These are phyloP conservation scores for Empis livida DNA, from an alignment of 2,888 invertebrate genomes.

Conservation along the genomic window DNA sequence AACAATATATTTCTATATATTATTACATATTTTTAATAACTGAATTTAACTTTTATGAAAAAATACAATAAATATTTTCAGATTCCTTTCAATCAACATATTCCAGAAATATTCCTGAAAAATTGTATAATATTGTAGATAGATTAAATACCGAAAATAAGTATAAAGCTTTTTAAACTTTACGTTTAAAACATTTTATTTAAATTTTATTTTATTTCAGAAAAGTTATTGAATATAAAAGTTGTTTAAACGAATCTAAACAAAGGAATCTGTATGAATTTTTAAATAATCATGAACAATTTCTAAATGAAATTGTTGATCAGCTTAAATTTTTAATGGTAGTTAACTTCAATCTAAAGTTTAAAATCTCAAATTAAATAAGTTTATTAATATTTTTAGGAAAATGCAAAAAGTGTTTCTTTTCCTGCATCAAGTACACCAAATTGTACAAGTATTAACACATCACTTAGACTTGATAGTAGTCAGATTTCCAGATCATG, in stretches of 20 bases:
- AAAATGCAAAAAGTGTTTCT: slow-evolving; percentile 9
- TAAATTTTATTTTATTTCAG: not conserved
- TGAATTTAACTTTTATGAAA: too few relatives aligned
- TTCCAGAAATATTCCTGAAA: not conserved
- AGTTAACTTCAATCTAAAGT: slow-evolving; percentile 10
- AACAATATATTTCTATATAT: not conserved
- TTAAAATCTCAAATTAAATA: slow-evolving; percentile 18
- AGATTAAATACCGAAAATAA: slow-evolving; percentile 6
- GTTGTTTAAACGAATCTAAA: not conserved
- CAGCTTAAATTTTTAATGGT: slow-evolving; percentile 22
- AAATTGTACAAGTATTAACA: slow-evolving; percentile 17
- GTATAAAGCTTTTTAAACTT: not conserved
- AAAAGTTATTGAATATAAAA: slow-evolving; percentile 3
- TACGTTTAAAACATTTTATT: not conserved
- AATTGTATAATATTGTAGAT: slow-evolving; percentile 3
- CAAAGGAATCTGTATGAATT: slow-evolving; percentile 14
- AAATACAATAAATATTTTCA: not conserved
- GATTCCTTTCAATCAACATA: not conserved
- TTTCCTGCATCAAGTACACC: slow-evolving; percentile 30
- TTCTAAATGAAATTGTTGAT: slow-evolving; percentile 18
- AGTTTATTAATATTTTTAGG: slow-evolving; percentile 3
- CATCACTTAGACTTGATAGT: not conserved
- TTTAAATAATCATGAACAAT: slow-evolving; percentile 26
- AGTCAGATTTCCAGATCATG: slow-evolving; percentile 3
- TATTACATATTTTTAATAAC: too few relatives aligned